Percentiles rank a stretch among this genome's conserved stretches.
These are phyloP conservation scores for Sphyrna mokarran DNA, from an alignment of 2,113 vertebrate species.

Conservation along the genomic window DNA sequence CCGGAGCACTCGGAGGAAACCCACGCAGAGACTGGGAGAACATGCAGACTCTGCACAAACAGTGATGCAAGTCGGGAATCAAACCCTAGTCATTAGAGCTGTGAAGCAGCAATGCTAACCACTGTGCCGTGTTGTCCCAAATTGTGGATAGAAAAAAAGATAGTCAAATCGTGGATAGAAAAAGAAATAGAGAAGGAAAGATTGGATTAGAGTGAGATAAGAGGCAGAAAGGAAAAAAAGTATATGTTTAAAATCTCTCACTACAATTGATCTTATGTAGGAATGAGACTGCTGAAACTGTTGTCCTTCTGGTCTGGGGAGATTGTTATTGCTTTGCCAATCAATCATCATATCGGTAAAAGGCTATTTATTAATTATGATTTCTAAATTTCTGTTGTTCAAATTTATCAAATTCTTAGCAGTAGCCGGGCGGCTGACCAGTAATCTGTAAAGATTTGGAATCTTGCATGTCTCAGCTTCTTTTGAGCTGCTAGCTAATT, in stretches of 20 bases:
- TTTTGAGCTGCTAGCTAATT: not conserved
- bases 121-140: not conserved
- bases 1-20: too few species aligned
- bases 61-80: too few species aligned
- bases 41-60: too few species aligned
- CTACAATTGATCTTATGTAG: too few species aligned
- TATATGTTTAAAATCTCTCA: too few species aligned
- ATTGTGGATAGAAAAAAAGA: not conserved
- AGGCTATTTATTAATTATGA: not conserved
- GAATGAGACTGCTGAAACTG: not conserved
- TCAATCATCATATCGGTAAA: not conserved
- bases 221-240: too few species aligned
- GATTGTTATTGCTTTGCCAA: not conserved
- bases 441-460: not conserved
- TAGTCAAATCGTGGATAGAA: not conserved
- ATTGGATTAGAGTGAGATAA: not conserved
- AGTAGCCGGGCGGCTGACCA: not conserved
- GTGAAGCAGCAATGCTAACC: too few species aligned
- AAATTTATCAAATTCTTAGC: not conserved
- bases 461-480: not conserved
- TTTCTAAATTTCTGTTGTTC: not conserved
- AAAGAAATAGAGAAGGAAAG: not conserved
- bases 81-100: too few species aligned
- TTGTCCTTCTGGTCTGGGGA: not conserved
- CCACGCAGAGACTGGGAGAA: too few species aligned